A percentile compares a stretch with the other conserved stretches of the same genome.
Conservation (phyloP, 2,113 vertebrate species). For the Mesitornis unicolor region DNA sequence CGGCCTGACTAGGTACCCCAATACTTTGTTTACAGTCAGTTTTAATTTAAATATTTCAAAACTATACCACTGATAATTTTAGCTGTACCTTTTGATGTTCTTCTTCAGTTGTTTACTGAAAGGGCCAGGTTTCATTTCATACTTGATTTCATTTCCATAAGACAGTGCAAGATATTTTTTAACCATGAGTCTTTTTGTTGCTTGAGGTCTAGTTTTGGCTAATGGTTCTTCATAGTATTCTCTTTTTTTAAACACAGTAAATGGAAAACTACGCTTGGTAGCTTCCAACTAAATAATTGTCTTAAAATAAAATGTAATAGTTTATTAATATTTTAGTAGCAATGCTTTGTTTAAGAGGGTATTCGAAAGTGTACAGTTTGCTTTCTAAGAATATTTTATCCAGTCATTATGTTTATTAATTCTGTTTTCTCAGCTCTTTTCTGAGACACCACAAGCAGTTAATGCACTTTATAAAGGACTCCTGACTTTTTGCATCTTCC, state of each 20-base stretch:
- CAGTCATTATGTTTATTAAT: slow-evolving; percentile 32
- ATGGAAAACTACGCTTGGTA: neutral
- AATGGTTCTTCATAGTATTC: neutral
- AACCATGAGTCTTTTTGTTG: neutral
- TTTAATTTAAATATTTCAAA: neutral
- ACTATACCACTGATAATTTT: neutral
- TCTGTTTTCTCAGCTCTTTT: slow-evolving; percentile 65
- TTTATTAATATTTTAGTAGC: neutral
- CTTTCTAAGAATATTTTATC: neutral
- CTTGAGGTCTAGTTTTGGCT: neutral
- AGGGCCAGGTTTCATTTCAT: neutral
- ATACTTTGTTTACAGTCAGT: neutral
- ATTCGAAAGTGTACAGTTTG: neutral
- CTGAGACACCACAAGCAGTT: slow-evolving; percentile 68
- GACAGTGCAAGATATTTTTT: neutral
- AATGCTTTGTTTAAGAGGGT: neutral
- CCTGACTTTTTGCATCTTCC: slow-evolving; percentile 62
- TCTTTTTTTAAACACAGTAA: neutral
- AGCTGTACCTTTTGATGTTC: neutral
- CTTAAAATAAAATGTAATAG: neutral
- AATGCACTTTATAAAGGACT: slow-evolving; percentile 59
- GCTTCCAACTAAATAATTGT: neutral
- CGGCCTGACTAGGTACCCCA: neutral
- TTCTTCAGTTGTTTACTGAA: neutral
- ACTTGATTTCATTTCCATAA: neutral